A percentile compares a stretch with the other conserved stretches of the same genome.
Conservation (phyloP, 92 coral and sea anemone genomes). For the Heteractis magnifica region DNA sequence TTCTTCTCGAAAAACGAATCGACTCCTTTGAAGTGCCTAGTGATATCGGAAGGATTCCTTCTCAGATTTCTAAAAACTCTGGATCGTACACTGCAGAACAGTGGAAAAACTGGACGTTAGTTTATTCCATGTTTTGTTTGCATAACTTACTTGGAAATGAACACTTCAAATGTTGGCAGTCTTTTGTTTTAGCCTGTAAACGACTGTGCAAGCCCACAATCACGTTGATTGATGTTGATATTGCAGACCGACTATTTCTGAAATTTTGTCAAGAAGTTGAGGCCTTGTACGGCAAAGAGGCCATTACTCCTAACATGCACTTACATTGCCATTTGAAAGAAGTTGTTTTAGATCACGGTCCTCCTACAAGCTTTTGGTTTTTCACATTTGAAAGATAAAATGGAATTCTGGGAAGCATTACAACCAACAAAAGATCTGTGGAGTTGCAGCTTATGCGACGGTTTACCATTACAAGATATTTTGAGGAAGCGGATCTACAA, state of each 20-base stretch:
- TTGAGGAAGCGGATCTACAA: background rate
- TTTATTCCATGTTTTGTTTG: background rate
- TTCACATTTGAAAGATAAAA: conserved; percentile 46
- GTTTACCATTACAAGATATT: background rate
- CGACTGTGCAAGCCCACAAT: conserved; percentile 29
- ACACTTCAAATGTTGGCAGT: conserved; percentile 56
- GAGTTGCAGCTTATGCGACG: conserved; percentile 27
- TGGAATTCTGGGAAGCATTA: conserved; percentile 39
- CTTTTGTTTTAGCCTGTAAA: conserved; percentile 50
- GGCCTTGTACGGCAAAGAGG: conserved; percentile 29
- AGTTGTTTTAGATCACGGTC: conserved; percentile 44
- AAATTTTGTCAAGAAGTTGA: conserved; percentile 45
- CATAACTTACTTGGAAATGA: conserved; percentile 30
- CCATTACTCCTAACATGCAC: conserved; percentile 42
- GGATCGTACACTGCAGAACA: conserved; percentile 59
- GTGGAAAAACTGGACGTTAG: conserved; percentile 49
- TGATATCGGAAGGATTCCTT: conserved; percentile 52
- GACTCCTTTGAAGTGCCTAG: conserved; percentile 37
- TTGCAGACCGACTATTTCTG: conserved; percentile 36
- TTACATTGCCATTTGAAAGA: conserved; percentile 47
- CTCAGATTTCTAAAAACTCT: conserved; percentile 37
- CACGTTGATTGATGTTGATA: conserved; percentile 26
- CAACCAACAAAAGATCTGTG: conserved; percentile 25
- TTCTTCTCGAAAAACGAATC: conserved; percentile 37
- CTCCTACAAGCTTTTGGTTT: conserved; percentile 51